Conservation (phyloP, 2,888 invertebrate genomes). For the Sinotaia quadrata region DNA sequence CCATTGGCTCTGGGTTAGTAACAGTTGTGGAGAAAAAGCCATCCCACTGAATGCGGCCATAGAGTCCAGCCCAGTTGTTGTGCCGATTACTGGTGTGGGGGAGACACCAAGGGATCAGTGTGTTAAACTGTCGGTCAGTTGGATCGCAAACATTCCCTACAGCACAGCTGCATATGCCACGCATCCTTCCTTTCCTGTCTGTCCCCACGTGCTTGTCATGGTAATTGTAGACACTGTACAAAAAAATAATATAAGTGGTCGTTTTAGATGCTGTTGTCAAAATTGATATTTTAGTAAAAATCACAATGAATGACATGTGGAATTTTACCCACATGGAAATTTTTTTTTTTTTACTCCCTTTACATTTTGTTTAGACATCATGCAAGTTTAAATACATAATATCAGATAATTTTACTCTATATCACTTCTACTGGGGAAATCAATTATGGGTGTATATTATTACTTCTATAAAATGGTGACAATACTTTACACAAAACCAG, state of each 20-base stretch:
- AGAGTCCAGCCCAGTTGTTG: conserved; percentile 89
- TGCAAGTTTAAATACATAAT: no score
- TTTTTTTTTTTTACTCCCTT: no score
- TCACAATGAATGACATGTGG: background rate
- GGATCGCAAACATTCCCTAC: conserved; percentile 78
- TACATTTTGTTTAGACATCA: no score
- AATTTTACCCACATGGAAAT: background rate
- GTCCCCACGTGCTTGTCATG: conserved; percentile 76
- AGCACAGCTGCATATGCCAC: conserved; percentile 87
- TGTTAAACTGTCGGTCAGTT: conserved; percentile 84
- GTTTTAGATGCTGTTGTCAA: no score
- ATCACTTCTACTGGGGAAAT: no score
- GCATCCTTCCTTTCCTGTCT: conserved; percentile 74
- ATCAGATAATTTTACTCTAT: no score
- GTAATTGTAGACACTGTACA: conserved; percentile 75
- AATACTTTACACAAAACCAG: no score
- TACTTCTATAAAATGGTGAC: no score
- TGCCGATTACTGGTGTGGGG: conserved; percentile 89
- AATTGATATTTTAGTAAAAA: background rate
- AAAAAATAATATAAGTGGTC: background rate
- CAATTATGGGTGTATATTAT: no score
- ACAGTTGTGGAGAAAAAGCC: conserved; percentile 87
- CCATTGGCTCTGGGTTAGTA: conserved; percentile 90
- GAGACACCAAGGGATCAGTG: conserved; percentile 89
- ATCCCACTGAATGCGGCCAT: conserved; percentile 85